phyloP scores from a whole-genome alignment of 2,797 vertebrate genomes.

The Ciconia nigra region DNA sequence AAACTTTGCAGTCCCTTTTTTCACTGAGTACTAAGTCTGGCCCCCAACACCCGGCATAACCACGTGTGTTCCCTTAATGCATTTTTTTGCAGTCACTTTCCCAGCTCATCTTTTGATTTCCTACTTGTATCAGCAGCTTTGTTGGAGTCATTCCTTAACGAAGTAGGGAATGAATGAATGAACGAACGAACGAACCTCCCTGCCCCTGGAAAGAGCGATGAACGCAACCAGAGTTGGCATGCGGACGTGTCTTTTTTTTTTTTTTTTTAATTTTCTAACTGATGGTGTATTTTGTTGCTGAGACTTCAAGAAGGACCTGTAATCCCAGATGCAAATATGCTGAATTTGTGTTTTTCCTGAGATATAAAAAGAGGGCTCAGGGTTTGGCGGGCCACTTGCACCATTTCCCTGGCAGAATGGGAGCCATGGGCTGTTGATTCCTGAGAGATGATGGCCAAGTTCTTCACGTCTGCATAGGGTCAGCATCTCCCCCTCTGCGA shows the following conservation, averaged over 20 bases:
- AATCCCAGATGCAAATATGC: background rate
- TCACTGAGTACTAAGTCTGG: background rate
- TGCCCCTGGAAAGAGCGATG: background rate
- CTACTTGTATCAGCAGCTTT: conserved; percentile 26
- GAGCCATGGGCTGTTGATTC: background rate
- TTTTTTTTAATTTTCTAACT: background rate
- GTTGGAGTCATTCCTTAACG: background rate
- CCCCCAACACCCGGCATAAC: background rate
- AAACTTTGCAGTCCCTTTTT: background rate
- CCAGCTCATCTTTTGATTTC: conserved; percentile 1
- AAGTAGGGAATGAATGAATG: background rate
- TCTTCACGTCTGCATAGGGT: background rate
- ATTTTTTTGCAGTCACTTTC: background rate
- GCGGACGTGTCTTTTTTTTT: background rate
- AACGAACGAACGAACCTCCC: background rate
- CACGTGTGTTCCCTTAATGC: background rate
- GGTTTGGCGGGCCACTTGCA: background rate
- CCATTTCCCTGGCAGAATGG: background rate
- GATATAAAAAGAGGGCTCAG: background rate
- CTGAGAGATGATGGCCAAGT: background rate
- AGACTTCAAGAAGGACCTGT: background rate
- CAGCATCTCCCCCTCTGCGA: background rate
- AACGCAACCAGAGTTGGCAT: background rate
- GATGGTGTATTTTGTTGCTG: background rate
- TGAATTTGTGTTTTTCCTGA: background rate